These are phyloP conservation scores for Scarus forsteni DNA, from an alignment of 2,797 vertebrate species.

Conservation along the genomic window DNA sequence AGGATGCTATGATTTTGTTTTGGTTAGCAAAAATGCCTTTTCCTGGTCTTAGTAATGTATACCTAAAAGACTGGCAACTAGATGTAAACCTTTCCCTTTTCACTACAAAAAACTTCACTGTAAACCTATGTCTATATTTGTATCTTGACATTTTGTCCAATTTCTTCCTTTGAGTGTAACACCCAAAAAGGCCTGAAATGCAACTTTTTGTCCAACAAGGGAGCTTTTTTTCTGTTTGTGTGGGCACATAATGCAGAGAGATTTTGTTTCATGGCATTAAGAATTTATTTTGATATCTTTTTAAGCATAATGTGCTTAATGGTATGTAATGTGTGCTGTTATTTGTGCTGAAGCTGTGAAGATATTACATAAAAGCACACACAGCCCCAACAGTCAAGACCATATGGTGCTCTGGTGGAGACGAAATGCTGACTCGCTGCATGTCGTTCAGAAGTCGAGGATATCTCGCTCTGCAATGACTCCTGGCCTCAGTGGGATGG, in stretches of 20 bases:
- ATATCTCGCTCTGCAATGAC: constrained; percentile 52
- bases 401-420: constrained; percentile 78
- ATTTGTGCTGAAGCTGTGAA: constrained; percentile 36
- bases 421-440: constrained; percentile 68
- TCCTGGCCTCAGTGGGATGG: constrained; percentile 76
- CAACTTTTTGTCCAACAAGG: background rate
- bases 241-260: background rate
- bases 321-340: background rate
- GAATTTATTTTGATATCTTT: background rate
- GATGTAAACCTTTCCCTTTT: background rate
- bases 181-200: background rate
- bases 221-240: too few species aligned
- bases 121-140: background rate
- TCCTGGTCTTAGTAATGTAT: background rate
- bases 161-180: background rate
- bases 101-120: too few species aligned
- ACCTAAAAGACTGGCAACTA: too few species aligned
- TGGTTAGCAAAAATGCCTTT: too few species aligned
- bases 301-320: constrained; percentile 1
- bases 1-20: too few species aligned
- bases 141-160: background rate
- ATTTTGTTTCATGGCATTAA: background rate
- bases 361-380: constrained; percentile 34
- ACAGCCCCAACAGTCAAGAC: constrained; percentile 48
- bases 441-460: constrained; percentile 57